These are phyloP conservation scores for Chionomys nivalis DNA, from an alignment of 2,113 vertebrate genomes.

Conservation along the genomic window DNA sequence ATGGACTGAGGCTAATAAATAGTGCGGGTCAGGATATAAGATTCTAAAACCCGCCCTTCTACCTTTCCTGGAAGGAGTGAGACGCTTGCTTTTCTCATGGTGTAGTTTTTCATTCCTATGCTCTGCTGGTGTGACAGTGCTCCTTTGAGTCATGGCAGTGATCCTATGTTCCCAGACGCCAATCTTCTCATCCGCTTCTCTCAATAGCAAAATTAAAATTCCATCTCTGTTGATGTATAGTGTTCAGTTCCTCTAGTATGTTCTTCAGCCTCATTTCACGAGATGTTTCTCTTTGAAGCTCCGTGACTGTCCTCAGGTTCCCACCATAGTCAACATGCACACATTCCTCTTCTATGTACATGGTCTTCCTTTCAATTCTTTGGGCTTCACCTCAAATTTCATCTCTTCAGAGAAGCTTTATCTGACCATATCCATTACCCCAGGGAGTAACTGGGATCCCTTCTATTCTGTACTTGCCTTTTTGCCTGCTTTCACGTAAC, in stretches of 20 bases:
- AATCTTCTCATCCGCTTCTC: background rate
- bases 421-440: background rate
- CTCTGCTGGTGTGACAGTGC: background rate
- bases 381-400: background rate
- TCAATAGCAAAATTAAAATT: background rate
- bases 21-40: background rate
- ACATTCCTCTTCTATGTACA: background rate
- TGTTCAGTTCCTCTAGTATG: background rate
- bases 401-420: background rate
- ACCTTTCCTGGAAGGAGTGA: background rate
- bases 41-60: background rate
- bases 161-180: background rate
- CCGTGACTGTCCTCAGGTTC: background rate
- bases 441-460: background rate
- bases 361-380: background rate
- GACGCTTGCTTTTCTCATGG: background rate
- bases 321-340: background rate
- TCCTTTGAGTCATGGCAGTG: background rate
- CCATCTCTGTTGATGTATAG: accelerated
- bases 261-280: background rate
- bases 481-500: background rate
- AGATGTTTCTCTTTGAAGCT: background rate
- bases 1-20: background rate
- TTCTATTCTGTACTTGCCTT: background rate
- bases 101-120: background rate